Base-by-base conservation (phyloP, 1,140 invertebrate species). In the Caligus rogercresseyi region DNA sequence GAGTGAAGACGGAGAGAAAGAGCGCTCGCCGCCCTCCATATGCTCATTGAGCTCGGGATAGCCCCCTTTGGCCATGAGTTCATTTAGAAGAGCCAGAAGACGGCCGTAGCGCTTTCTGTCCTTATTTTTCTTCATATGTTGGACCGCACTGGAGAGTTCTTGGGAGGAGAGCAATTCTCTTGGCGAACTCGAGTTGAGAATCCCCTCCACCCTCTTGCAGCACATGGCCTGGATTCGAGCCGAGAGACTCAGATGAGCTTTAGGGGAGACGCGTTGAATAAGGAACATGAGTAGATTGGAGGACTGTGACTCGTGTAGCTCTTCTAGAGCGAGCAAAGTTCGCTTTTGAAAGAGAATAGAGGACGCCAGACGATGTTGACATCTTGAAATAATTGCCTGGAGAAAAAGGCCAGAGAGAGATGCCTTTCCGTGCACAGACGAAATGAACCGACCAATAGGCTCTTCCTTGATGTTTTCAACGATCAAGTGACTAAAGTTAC, bases 31-130 rank as follows among this genome's bases (percentile, higher is more conserved):
- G 24, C 51, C 18, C 15, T 55, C 53, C 3, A 63, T 56, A 53
- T 16, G 52, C n/a, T 18, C 18, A 11, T 19, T 53, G 7, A 43
- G n/a, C 7, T 43, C 31, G n/a, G 31, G 31, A 43, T 43, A 43
- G 7, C 31, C 7, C n/a, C n/a, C 31, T n/a, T n/a, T n/a, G 7
- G 31, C 7, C 14, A 20, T 18, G 3, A 63, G 19, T 18, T 25
- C 43, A 19, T 63, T 63, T 20, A 63, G 31, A 19, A 63, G 25
- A 20, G 19, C 53, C n/a, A 55, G 7, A 2, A 63, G 25, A 15
- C 61, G 61, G 7, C 51, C 52, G 31, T 57, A 63, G 11, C 61
- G 2, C 2, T 25, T 14, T n/a, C 16, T 15, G 1, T 18, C 25
- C 26, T 60, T 60, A 14, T n/a, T 20, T 26, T 25, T 15, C 3